phyloP scores from a whole-genome alignment of 2,797 vertebrate genomes.

The Scleropages formosus region DNA sequence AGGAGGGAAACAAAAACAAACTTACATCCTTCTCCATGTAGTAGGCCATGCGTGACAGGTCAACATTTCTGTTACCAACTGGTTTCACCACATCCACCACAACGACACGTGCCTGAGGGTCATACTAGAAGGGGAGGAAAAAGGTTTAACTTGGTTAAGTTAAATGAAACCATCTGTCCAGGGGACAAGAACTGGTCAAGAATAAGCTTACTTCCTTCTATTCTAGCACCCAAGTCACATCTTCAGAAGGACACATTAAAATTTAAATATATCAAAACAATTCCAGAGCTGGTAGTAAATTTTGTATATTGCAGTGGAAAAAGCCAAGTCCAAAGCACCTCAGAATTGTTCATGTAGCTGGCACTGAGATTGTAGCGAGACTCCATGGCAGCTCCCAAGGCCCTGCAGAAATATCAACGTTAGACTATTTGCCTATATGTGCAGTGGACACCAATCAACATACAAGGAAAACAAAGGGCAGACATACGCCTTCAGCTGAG shows the following conservation, averaged over 20 bases:
- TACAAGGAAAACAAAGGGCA: background rate
- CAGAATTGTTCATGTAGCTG: constrained; percentile 53
- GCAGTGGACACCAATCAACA: background rate
- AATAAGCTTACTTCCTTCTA: too few species aligned
- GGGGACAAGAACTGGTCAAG: background rate
- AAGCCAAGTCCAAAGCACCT: constrained; percentile 49
- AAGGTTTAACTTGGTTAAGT: background rate
- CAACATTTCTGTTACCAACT: constrained; percentile 42
- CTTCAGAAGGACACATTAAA: background rate
- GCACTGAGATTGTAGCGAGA: constrained; percentile 56
- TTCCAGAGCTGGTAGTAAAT: background rate
- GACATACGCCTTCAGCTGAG: constrained; percentile 32
- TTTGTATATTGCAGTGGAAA: background rate
- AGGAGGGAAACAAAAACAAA: constrained; percentile 29
- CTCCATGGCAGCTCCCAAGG: constrained; percentile 45
- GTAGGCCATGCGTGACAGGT: constrained; percentile 75
- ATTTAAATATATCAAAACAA: background rate
- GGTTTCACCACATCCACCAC: constrained; percentile 34
- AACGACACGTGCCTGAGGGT: constrained; percentile 57
- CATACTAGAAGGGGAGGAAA: constrained; percentile 54
- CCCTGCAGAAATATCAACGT: constrained; percentile 44
- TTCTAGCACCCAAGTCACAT: background rate
- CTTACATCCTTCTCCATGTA: constrained; percentile 81
- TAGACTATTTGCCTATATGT: constrained; percentile 5
- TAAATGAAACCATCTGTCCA: background rate